Evolutionary conservation across 1,140 invertebrate genomes (phyloP), one percentile per base, ranked within the genome.

Genomic region (Gryon sp.): DNA sequence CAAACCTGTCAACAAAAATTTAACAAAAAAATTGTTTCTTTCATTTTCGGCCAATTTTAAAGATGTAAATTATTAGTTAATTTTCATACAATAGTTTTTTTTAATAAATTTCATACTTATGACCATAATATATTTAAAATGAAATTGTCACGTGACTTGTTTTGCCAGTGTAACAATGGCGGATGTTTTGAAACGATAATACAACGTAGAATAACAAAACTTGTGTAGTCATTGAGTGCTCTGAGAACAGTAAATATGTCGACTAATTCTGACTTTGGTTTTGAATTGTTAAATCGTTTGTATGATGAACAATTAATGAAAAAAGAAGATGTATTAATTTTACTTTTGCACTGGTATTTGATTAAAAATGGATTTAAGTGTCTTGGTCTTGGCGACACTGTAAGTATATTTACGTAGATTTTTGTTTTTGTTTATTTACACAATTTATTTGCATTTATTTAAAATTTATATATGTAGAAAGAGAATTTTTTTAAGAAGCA

Each of bases 301-400:
- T 89, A 93, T 38, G 89, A 91, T 76, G 86, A 87, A 40, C 90
- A 93, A 79, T 84, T 94, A 6, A 87, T 86, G 40, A 92, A 90
- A 68, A 94, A 95, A 82, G 87, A 93, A 63, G 94, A 95, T 86
- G 84, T 94, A 30, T 81, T 95, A 22, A 84, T 94, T 32, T 90
- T 92, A 14, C 91, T 95, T 34, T 86, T 91, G 15, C 94, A 95
- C 82, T 94, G 93, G 89, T 91, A 92, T 82, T 83, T 95, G 1
- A 89, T 92, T 0, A 94, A 93, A 84, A 91, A 91, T 82, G 92
- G 92, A 24, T 94, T 94, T 72, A 90, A 90, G 62, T 94, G 92
- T 78, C 89, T 95, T 66, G 94, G 94, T 36, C 84, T 93, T 28
- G 93, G 93, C 2, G 93, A 95, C 81, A 90, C 91, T 68, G 93